Evolutionary conservation across 2,888 invertebrate genomes (phyloP).

Genomic region (Cephus pulcher): DNA sequence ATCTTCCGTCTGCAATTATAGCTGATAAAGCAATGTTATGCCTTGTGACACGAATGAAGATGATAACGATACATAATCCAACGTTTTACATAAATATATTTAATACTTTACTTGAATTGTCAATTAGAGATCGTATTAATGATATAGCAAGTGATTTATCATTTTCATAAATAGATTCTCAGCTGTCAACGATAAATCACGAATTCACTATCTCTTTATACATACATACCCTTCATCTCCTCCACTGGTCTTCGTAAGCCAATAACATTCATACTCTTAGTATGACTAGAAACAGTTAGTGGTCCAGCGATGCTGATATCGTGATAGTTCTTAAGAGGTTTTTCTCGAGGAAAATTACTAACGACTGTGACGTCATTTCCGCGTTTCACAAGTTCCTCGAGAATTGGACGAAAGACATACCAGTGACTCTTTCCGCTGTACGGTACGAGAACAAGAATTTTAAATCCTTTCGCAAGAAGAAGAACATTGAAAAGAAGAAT

Average conservation of each 20-base stretch:
- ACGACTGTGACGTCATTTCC: slow-evolving; percentile 14
- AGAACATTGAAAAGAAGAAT: neutral
- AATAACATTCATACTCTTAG: neutral
- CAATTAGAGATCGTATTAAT: neutral
- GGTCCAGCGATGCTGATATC: slow-evolving; percentile 15
- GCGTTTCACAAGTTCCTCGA: slow-evolving; percentile 16
- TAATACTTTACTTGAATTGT: too few relatives aligned
- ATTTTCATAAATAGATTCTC: neutral
- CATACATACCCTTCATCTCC: slow-evolving; percentile 2
- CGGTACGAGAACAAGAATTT: slow-evolving; percentile 12
- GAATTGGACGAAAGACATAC: slow-evolving; percentile 6
- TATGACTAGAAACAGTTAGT: neutral
- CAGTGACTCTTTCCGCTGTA: slow-evolving; percentile 14
- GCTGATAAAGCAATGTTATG: neutral
- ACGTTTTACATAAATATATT: too few relatives aligned
- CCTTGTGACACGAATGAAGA: neutral
- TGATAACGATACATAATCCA: neutral
- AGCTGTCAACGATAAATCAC: neutral
- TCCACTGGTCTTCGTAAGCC: neutral
- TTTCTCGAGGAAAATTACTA: slow-evolving; percentile 12
- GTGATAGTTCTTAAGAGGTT: slow-evolving; percentile 6
- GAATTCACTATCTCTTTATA: slow-evolving; percentile 27
- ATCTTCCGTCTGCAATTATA: too few relatives aligned
- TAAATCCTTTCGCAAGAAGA: slow-evolving; percentile 6
- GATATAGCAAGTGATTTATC: neutral